Percentiles rank a stretch among this genome's conserved stretches.
Evolutionary conservation across 2,797 vertebrate genomes (phyloP).

Genomic region (Rhinoraja longicauda): DNA sequence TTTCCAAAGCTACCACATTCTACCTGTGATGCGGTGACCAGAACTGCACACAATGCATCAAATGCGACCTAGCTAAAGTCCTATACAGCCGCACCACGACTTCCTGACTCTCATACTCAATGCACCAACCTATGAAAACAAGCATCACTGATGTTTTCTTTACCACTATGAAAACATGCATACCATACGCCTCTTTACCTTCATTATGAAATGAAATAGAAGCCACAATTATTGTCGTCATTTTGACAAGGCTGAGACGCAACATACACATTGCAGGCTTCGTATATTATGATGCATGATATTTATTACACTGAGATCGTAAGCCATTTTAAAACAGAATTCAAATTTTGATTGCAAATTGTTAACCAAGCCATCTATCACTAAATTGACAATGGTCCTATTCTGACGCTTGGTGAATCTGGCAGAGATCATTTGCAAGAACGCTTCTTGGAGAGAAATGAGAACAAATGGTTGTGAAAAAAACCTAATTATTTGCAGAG

Average conservation of each 20-base stretch:
- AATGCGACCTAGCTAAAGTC: too few relatives aligned
- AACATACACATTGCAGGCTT: background rate
- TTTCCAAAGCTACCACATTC: too few relatives aligned
- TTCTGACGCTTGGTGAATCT: background rate
- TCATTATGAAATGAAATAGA: background rate
- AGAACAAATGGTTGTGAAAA: background rate
- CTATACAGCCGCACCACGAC: too few relatives aligned
- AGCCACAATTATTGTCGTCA: background rate
- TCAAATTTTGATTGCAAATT: background rate
- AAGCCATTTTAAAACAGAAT: slow-evolving; percentile 20
- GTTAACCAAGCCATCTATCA: background rate
- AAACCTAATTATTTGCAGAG: slow-evolving; percentile 8
- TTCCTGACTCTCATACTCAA: too few relatives aligned
- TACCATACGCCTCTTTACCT: too few relatives aligned
- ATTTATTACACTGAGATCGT: background rate
- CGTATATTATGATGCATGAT: background rate
- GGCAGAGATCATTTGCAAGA: background rate
- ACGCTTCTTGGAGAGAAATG: slow-evolving; percentile 3
- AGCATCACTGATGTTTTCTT: too few relatives aligned
- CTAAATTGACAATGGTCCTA: background rate
- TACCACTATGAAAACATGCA: too few relatives aligned
- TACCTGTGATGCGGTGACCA: too few relatives aligned
- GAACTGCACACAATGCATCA: too few relatives aligned
- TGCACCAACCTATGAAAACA: too few relatives aligned
- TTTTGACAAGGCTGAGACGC: background rate